phyloP scores from a whole-genome alignment of 2,797 vertebrate species.

The Mormyrus hasselquistii region DNA sequence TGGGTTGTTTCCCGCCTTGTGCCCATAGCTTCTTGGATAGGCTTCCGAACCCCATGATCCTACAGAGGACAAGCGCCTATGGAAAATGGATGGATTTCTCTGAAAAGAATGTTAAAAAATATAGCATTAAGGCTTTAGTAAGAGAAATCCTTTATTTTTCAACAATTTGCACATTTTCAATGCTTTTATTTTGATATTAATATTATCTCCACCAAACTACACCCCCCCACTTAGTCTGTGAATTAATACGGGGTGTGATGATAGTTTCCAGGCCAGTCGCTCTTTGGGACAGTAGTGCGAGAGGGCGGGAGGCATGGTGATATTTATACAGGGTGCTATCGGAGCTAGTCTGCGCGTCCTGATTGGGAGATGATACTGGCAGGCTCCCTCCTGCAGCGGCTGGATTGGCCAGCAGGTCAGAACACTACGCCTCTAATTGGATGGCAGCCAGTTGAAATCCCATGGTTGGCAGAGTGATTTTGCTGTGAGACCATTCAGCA shows the following conservation, averaged over 20 bases:
- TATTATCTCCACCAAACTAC: background rate
- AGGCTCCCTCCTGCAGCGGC: background rate
- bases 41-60: background rate
- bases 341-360: background rate
- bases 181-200: background rate
- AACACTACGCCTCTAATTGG: background rate
- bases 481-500: background rate
- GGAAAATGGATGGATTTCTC: background rate
- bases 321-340: constrained; percentile 18
- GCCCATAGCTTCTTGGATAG: background rate
- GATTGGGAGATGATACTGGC: constrained; percentile 16
- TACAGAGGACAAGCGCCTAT: background rate
- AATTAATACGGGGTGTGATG: background rate
- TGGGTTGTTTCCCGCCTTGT: background rate
- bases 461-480: background rate
- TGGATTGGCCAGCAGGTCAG: background rate
- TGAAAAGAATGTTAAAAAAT: background rate
- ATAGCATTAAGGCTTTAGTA: background rate
- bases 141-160: background rate
- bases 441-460: background rate
- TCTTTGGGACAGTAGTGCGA: background rate
- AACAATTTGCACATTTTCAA: background rate
- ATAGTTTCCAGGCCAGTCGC: constrained; percentile 38
- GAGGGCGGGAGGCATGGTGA: background rate
- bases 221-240: background rate